Base-by-base conservation (phyloP, 1,140 invertebrate species). In the Drosophila paulistorum region DNA sequence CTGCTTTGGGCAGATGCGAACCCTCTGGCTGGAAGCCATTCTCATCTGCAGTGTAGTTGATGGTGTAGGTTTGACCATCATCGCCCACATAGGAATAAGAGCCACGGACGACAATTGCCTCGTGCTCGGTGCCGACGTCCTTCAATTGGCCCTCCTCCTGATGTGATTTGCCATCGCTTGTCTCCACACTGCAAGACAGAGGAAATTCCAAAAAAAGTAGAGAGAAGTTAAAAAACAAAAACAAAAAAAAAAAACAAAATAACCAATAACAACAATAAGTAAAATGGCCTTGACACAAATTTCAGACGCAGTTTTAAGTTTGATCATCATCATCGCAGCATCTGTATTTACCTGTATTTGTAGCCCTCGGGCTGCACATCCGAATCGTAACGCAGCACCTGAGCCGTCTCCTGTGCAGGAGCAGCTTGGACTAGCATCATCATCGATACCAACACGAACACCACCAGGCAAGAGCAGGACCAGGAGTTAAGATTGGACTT, bases 11-110 rank as follows among this genome's bases (percentile, higher is more conserved):
- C 23, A 95, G 82, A 89, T 95, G 94, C 11, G 92, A 94, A 17
- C 94, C 95, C 74, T 93, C 79, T 2, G 95, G 95, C 63, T 94
- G 94, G 80, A 95, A 97, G 39, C 96, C 96, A 81, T 96, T 96
- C 92, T 97, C 96, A 91, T 97, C 96, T 42, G 96, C 96, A 48
- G 95, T 92, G 92, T 96, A 96, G 14, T 93, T 94, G 64, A 96
- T 93, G 68, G 93, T 93, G 83, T 96, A 95, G 37, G 94, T 92
- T 66, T 94, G 92, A 33, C 96, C 96, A 81, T 96, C 95, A n/a
- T 94, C 93, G n/a, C 92, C 95, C 20, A 93, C 85, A 92, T 93
- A 95, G 41, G 91, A 91, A 93, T 92, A 95, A 73, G 93, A 93
- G 35, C 95, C 95, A 7, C 92, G 92, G n/a, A 95, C 95, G 3